Percentiles rank a stretch among this genome's conserved stretches.
Conservation (phyloP, 2,113 vertebrate genomes). For the Pseudonaja textilis region DNA sequence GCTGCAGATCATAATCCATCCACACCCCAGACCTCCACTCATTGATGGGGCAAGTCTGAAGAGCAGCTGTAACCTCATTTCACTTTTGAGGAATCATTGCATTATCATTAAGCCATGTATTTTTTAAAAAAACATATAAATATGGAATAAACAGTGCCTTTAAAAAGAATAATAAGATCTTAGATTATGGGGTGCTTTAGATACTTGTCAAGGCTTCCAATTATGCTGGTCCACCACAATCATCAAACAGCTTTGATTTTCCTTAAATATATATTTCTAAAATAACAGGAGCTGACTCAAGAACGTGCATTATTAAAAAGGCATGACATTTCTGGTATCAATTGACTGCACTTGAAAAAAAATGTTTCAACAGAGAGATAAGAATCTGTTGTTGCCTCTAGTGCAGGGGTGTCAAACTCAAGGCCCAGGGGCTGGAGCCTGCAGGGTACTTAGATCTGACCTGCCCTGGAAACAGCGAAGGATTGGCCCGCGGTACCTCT, state of each 20-base stretch:
- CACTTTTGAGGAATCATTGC: not conserved
- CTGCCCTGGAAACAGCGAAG: no score
- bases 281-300: constrained; percentile 2
- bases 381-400: not conserved
- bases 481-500: no score
- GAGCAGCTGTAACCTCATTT: not conserved
- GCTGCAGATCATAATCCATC: not conserved
- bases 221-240: constrained; percentile 55
- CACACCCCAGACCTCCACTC: not conserved
- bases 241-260: not conserved
- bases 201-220: constrained; percentile 46
- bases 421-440: no score
- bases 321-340: not conserved
- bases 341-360: rapidly evolving
- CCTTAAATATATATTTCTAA: constrained; percentile 31
- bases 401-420: no score
- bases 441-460: no score
- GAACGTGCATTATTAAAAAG: rapidly evolving
- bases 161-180: constrained; percentile 22
- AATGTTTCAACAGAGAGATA: not conserved
- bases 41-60: not conserved
- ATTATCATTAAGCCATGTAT: constrained; percentile 22
- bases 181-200: not conserved
- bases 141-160: constrained; percentile 33
- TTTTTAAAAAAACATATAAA: constrained; percentile 30